Base-by-base conservation (phyloP, 2,888 invertebrate genomes). In the Eumerus sabulonum region DNA sequence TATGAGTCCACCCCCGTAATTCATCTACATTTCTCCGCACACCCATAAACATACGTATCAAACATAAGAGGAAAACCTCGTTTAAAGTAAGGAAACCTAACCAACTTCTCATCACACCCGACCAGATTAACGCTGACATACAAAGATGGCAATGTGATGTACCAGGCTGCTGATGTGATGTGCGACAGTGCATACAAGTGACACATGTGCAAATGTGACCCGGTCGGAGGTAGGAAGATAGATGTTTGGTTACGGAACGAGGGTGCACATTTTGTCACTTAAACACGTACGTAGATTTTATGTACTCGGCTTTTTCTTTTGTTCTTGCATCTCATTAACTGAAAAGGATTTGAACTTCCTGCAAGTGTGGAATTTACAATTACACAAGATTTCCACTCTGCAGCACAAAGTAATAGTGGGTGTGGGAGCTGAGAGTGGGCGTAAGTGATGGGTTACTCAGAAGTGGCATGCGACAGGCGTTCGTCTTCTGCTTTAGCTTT, bases 271-370 rank as follows among this genome's bases (percentile, higher is more conserved):
- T 74, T 79, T 70, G 66, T 79, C 82, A 82, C 82, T 82, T 82
- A 73, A 82, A 77, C 82, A 82, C 82, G 82, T 82, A 79, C 73
- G 82, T 63, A 70, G 70, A 79, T 79, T 79, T 82, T 70, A 79
- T 68, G 70, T 64, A 54, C 60, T 79, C 44, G 36, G 64, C 64
- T 60, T 66, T 79, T 79, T 48, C 68, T 66, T 79, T 79, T 79
- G 79, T 79, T n/a, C 74, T 70, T 79, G 74, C 79, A 74, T 79
- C 74, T 79, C 79, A 79, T 79, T 79, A 79, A 74, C 64, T 79
- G 64, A 79, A 68, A 74, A 79, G 74, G 64, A 79, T 79, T 79
- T 79, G 68, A 74, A 79, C 70, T 74, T 68, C 73, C 59, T 68
- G 64, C 64, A 79, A 79, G 74, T 74, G 68, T 63, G 53, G 74